Base-by-base conservation (phyloP, 2,888 invertebrate species). In the Piscicola geometra region DNA sequence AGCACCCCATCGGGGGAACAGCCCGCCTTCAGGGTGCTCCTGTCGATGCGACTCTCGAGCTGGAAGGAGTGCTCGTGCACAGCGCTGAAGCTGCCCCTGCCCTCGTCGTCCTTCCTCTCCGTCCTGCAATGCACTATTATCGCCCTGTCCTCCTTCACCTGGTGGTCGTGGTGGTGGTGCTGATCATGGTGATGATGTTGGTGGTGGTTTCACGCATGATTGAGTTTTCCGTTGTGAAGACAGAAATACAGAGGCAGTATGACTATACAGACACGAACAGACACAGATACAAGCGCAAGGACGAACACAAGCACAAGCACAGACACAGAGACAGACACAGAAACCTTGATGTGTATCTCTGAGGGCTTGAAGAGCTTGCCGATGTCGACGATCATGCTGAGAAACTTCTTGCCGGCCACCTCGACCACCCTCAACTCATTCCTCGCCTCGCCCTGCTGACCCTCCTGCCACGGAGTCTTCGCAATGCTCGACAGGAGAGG, bases 331-430 rank as follows among this genome's bases (percentile, higher is more conserved):
- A 56, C 25, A 56, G 25, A 18, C n/a, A 56, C 25, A 56, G n/a
- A 3, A 56, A 73, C 73, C 76, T 73, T 72, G 25, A 76, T 72
- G n/a, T 32, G 33, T 21, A 76, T 64, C 28, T 76, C 76, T 50
- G 67, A 33, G 2, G 76, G 73, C 25, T 72, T 73, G 56, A 76
- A 76, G n/a, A 76, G 41, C 9, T 60, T 71, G 60, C 76, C 70
- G 2, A 76, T 36, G 30, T 76, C 76, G 0, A 68, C 76, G 12
- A 73, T 21, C 25, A 76, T 33, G 32, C 56, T 68, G 28, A 76
- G 47, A 18, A 52, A 52, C 21, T 72, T n/a, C 21, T 72, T 41
- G 32, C 72, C 72, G 25, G 71, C 69, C 12, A 67, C 73, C 18
- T 28, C 41, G 12, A 73, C 50, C 2, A 76, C 21, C 2, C 50